Percentiles rank a stretch among this genome's conserved stretches.
Conservation (phyloP, 2,797 vertebrate species). For the Coccyzus lansbergi region DNA sequence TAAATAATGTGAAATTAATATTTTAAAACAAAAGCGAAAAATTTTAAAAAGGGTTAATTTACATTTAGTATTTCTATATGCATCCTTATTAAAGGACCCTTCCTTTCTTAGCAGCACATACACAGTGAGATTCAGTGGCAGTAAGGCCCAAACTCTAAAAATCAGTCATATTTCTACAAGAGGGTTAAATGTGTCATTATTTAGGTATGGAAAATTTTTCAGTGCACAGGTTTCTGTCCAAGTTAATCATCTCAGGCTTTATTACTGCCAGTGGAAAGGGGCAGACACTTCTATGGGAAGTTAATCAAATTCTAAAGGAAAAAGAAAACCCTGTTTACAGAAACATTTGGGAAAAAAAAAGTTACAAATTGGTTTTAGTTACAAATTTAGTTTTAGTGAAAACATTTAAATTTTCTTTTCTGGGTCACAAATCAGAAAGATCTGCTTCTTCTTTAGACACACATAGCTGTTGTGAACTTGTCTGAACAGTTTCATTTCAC, state of each 20-base stretch:
- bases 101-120: background rate
- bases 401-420: background rate
- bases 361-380: background rate
- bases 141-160: background rate
- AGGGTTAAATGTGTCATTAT: background rate
- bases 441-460: background rate
- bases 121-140: background rate
- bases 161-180: background rate
- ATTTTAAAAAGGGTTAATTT: background rate
- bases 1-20: background rate
- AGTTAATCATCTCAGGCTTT: background rate
- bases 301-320: background rate
- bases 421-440: background rate
- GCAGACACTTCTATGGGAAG: background rate
- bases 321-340: background rate
- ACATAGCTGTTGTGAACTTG: background rate
- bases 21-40: background rate
- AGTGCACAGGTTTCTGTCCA: background rate
- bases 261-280: background rate
- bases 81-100: rapidly evolving
- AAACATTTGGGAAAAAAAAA: background rate
- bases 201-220: background rate
- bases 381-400: too few relatives aligned
- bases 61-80: background rate
- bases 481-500: background rate